phyloP scores from a whole-genome alignment of 2,797 vertebrate genomes.

The Parotocinclus haroldoi region DNA sequence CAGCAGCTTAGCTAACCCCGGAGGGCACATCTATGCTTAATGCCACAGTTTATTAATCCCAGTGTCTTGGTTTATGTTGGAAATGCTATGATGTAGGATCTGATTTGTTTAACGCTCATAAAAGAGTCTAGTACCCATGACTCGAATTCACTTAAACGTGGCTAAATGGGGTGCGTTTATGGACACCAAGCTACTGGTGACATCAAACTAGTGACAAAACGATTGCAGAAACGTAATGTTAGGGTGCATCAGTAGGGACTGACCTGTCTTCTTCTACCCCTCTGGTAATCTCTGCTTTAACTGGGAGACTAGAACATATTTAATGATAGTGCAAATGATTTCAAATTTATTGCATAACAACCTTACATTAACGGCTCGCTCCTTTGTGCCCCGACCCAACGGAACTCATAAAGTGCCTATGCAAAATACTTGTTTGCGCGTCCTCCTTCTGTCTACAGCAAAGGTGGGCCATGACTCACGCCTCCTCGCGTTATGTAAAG shows the following conservation, averaged over 20 bases:
- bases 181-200: conserved; percentile 15
- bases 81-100: conserved; percentile 24
- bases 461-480: conserved; percentile 41
- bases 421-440: conserved; percentile 64
- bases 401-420: conserved; percentile 79
- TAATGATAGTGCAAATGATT: conserved; percentile 77
- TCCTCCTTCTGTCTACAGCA: conserved; percentile 40
- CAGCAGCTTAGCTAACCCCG: conserved; percentile 46
- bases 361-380: conserved; percentile 58
- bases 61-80: conserved; percentile 7
- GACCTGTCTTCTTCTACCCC: not conserved
- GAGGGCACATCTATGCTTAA: conserved; percentile 28
- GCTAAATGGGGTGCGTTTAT: not conserved
- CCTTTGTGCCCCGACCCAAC: conserved; percentile 60
- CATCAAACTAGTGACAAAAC: conserved; percentile 27
- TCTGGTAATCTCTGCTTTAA: conserved; percentile 41
- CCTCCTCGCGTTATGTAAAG: conserved; percentile 46
- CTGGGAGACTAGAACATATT: conserved; percentile 47
- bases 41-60: conserved; percentile 12
- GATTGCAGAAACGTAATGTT: conserved; percentile 4
- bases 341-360: conserved; percentile 77
- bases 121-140: conserved; percentile 2
- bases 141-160: conserved; percentile 11
- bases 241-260: conserved; percentile 7
- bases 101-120: conserved; percentile 40